Percentiles rank a stretch among this genome's conserved stretches.
These are phyloP conservation scores for Lasiurus cinereus DNA, from an alignment of 2,113 vertebrate species.

Conservation along the genomic window DNA sequence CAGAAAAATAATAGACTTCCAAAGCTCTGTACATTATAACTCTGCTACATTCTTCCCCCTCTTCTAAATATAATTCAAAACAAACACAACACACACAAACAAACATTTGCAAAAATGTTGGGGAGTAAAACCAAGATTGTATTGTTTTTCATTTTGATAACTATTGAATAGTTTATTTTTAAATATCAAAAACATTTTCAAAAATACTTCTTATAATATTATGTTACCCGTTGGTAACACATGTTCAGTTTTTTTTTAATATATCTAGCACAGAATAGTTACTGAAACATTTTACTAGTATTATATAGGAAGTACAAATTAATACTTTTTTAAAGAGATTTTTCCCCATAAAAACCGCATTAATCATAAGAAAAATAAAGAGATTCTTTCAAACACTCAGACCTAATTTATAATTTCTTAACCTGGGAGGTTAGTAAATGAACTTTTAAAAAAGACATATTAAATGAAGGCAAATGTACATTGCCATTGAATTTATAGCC, in stretches of 20 bases:
- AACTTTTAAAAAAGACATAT: constrained; percentile 7
- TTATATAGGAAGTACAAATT: neutral
- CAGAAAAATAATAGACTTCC: neutral
- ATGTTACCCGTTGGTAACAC: neutral
- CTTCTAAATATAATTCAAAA: neutral
- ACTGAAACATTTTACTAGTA: neutral
- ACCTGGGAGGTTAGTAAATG: neutral
- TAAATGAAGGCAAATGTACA: neutral
- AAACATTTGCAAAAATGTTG: neutral
- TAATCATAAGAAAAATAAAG: neutral
- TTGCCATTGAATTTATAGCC: neutral
- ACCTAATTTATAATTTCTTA: neutral
- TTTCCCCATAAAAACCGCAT: neutral
- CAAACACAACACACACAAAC: neutral
- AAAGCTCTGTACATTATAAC: neutral
- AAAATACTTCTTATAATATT: neutral
- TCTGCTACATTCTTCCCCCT: neutral
- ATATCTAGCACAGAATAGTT: neutral
- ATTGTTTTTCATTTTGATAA: neutral
- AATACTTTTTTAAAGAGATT: neutral
- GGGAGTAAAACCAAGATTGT: neutral
- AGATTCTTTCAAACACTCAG: neutral
- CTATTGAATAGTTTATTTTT: neutral
- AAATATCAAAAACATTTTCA: neutral
- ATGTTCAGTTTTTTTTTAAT: neutral